phyloP scores from a whole-genome alignment of 2,888 invertebrate species.

The Dynastes tityus region DNA sequence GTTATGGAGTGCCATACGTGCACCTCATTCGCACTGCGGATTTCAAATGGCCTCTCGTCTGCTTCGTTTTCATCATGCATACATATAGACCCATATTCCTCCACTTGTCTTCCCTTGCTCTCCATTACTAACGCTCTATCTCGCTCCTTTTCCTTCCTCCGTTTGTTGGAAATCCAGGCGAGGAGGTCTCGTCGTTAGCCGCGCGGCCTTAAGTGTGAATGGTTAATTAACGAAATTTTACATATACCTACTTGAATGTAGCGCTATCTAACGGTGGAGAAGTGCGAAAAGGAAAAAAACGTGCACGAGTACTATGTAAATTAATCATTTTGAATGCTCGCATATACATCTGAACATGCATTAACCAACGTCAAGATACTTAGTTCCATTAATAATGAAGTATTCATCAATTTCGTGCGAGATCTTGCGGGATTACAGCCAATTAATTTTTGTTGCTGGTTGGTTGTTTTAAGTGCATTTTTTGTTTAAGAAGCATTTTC shows the following conservation, averaged over 20 bases:
- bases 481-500: no score
- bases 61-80: neutral
- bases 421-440: neutral
- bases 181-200: slow-evolving; percentile 8
- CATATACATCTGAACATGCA: neutral
- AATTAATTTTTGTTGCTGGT: neutral
- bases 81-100: neutral
- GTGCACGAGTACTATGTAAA: neutral
- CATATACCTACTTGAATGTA: slow-evolving; percentile 8
- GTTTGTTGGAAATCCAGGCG: neutral
- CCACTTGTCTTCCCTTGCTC: neutral
- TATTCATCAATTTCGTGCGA: slow-evolving; percentile 3
- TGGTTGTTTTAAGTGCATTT: no score
- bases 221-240: slow-evolving; percentile 40
- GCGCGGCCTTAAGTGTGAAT: slow-evolving; percentile 20
- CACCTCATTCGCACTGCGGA: slow-evolving; percentile 1
- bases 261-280: neutral
- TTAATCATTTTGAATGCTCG: slow-evolving; percentile 23
- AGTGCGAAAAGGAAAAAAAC: slow-evolving; percentile 12
- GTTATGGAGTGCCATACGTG: slow-evolving; percentile 30
- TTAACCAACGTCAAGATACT: neutral
- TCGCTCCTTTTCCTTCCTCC: neutral
- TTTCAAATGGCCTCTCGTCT: slow-evolving; percentile 12
- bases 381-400: slow-evolving; percentile 28
- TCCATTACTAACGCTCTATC: neutral